Percentiles rank a stretch among this genome's conserved stretches.
phyloP scores from a whole-genome alignment of 2,113 vertebrate genomes.

The Ceuthmochares aereus region DNA sequence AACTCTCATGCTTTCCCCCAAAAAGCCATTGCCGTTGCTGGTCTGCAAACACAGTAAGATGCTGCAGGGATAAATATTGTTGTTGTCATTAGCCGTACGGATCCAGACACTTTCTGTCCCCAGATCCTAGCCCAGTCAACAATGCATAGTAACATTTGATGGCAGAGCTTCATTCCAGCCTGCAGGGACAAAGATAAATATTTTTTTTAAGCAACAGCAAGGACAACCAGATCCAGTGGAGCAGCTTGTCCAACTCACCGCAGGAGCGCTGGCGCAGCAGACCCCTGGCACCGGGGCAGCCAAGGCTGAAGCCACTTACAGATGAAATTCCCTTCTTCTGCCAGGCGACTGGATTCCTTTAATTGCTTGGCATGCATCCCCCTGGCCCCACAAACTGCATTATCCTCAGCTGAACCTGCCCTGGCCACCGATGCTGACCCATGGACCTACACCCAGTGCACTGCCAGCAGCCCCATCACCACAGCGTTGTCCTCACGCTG shows the following conservation, averaged over 20 bases:
- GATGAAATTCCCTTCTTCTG: neutral
- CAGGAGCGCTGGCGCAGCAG: neutral
- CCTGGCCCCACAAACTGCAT: accelerated
- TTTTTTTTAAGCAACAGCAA: neutral
- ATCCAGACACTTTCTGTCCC: neutral
- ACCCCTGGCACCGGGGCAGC: neutral
- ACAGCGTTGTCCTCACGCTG: neutral
- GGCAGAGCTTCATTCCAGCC: neutral
- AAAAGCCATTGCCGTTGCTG: accelerated
- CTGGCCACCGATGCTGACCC: accelerated
- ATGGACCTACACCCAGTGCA: accelerated
- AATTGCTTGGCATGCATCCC: accelerated
- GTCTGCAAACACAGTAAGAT: neutral
- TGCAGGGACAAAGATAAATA: neutral
- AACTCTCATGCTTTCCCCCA: accelerated
- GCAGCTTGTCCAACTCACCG: neutral
- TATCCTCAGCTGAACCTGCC: neutral
- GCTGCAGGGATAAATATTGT: accelerated
- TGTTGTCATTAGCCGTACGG: accelerated
- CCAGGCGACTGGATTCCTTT: neutral
- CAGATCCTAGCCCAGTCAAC: neutral
- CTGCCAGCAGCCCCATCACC: neutral
- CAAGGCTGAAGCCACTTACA: neutral
- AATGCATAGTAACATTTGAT: accelerated
- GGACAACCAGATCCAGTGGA: neutral